Conservation (phyloP, 1,140 invertebrate species). For the Andrena cerasifolii region DNA sequence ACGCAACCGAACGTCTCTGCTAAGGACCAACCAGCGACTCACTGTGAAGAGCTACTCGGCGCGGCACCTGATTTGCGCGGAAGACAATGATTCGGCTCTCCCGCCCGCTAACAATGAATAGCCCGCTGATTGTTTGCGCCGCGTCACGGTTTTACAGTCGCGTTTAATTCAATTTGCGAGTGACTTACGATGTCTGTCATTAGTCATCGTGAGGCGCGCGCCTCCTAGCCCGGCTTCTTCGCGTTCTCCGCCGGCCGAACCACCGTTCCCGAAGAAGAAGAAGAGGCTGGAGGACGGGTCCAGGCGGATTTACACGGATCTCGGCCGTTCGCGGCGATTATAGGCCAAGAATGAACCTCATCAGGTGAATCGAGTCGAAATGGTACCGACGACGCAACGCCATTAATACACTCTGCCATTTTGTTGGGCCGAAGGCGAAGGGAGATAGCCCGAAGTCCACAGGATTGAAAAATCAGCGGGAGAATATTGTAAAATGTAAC, state of each 20-base stretch:
- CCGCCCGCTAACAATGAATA: slow-evolving; percentile 54
- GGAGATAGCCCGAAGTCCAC: no score
- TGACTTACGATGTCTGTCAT: slow-evolving; percentile 64
- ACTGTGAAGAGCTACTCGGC: neutral
- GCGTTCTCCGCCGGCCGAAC: slow-evolving; percentile 14
- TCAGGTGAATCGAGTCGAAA: slow-evolving; percentile 55
- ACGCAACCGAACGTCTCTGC: neutral
- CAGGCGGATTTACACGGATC: slow-evolving; percentile 36
- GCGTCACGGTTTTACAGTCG: slow-evolving; percentile 64
- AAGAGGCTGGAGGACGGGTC: slow-evolving; percentile 12
- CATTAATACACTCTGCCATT: slow-evolving; percentile 33
- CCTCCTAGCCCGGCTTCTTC: slow-evolving; percentile 48
- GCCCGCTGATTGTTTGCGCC: slow-evolving; percentile 65
- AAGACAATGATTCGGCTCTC: slow-evolving; percentile 42
- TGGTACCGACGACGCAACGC: slow-evolving; percentile 28
- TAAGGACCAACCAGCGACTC: neutral
- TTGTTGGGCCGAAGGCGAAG: neutral
- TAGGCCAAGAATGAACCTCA: slow-evolving; percentile 53
- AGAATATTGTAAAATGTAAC: no score
- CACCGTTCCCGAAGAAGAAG: slow-evolving; percentile 1
- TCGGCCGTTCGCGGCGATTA: slow-evolving; percentile 20
- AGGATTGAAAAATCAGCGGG: no score
- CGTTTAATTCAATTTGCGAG: slow-evolving; percentile 69
- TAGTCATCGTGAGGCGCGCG: slow-evolving; percentile 60
- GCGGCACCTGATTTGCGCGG: slow-evolving; percentile 35